Conservation (phyloP, 2,888 invertebrate species). For the Lasioglossum villosulum region DNA sequence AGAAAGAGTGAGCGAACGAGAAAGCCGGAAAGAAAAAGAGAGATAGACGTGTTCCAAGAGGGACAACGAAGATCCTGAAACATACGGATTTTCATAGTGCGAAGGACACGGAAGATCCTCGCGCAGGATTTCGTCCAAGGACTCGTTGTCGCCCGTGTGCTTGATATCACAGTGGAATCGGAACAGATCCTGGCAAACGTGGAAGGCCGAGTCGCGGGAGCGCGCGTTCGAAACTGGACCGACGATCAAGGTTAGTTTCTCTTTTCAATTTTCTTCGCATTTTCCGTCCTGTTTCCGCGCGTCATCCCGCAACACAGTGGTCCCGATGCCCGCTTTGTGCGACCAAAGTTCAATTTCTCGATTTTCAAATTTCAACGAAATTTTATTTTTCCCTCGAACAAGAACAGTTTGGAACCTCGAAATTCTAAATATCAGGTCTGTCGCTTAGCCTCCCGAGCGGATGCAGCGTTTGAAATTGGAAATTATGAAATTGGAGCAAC, state of each 20-base stretch:
- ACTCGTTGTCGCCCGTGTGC: slow-evolving; percentile 1
- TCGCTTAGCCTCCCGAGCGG: no score
- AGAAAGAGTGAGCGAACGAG: not conserved
- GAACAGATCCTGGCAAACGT: slow-evolving; percentile 48
- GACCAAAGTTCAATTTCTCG: no score
- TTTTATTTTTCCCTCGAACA: no score
- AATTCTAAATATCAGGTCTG: no score
- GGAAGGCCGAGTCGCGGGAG: slow-evolving; percentile 66
- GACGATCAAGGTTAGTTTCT: slow-evolving; percentile 79
- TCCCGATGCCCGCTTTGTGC: no score
- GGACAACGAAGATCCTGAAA: slow-evolving; percentile 26
- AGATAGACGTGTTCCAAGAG: slow-evolving; percentile 4
- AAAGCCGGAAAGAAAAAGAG: not conserved
- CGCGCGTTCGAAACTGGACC: slow-evolving; percentile 81
- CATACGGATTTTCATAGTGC: slow-evolving; percentile 47
- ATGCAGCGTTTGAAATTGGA: no score
- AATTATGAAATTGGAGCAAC: no score
- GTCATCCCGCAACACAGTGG: not conserved
- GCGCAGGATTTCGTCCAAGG: not conserved
- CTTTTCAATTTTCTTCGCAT: slow-evolving; percentile 22
- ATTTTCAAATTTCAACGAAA: no score
- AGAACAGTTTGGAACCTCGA: no score
- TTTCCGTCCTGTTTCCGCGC: slow-evolving; percentile 30
- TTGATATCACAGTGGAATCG: not conserved
- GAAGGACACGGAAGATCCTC: slow-evolving; percentile 21